Conservation (phyloP, 2,797 vertebrate genomes). For the Anniella stebbinsi region DNA sequence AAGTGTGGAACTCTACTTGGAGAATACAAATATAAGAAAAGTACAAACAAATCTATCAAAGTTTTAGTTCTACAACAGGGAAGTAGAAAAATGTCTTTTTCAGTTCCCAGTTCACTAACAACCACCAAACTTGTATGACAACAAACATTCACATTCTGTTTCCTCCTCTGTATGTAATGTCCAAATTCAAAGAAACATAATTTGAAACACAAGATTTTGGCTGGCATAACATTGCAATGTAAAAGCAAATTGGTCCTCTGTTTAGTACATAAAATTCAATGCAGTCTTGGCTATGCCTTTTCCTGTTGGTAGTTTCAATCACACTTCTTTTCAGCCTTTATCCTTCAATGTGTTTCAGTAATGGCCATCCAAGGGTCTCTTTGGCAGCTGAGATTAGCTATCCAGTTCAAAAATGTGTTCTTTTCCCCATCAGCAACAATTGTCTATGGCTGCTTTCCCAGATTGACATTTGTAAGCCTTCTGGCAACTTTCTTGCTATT, state of each 20-base stretch:
- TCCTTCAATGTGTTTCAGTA: conserved; percentile 35
- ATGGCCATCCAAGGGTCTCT: conserved; percentile 49
- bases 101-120: background rate
- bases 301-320: conserved; percentile 26
- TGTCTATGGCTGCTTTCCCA: conserved; percentile 3
- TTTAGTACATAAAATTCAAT: conserved; percentile 19
- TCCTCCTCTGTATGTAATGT: conserved; percentile 34
- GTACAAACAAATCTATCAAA: conserved; percentile 14
- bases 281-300: background rate
- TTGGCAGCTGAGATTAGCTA: conserved; percentile 39
- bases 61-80: background rate
- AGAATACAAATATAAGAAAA: background rate
- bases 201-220: conserved; percentile 3
- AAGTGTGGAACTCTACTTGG: background rate
- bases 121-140: conserved; percentile 26
- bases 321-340: conserved; percentile 55
- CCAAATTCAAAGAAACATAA: conserved; percentile 29
- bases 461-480: conserved; percentile 38
- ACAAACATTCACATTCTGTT: conserved; percentile 18
- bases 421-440: conserved; percentile 47
- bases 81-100: background rate
- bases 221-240: conserved; percentile 11
- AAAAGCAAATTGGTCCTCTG: conserved; percentile 26
- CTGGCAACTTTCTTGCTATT: conserved; percentile 17
- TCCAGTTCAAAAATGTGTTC: conserved; percentile 42